Base-by-base conservation (phyloP, 2,113 vertebrate genomes). In the Nothoprocta pentlandii region DNA sequence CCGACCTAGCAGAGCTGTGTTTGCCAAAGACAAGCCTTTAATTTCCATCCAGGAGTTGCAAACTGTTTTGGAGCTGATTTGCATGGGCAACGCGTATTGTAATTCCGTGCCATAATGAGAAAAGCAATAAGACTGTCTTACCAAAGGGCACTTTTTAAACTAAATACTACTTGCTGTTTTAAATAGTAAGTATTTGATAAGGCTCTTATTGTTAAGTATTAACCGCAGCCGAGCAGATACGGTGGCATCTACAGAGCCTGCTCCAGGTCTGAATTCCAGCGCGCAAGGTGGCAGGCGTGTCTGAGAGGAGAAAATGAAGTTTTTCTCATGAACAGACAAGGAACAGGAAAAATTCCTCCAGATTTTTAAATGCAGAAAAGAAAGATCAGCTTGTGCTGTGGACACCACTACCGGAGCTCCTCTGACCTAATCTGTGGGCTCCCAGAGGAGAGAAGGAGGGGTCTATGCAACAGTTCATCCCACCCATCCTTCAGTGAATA, bases 71-170 rank as follows among this genome's bases (percentile, higher is more conserved):
- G 61, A 88, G 85, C 70, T 92, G 61, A 96, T 95, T 94, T 95
- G 58, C 78, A 92, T 70, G 84, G 73, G 39, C 82, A 94, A 71
- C 3, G 10, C 6, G 39, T 90, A 71, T 93, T 90, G 61, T 84
- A 80, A 86, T 95, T 95, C 46, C 36, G 28, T 66, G 71, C 13
- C 42, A 54, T 82, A 86, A 91, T 73, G 61, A 95, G 92, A 91
- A 95, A 95, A 94, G 39, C 80, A 90, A 62, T 91, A 90, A 80
- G 51, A 68, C 51, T 83, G 12, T 86, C 63, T 91, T 94, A 95
- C 93, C 82, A 90, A 94, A 95, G 73, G 76, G 69, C 46, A 88
- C 28, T 83, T 94, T 75, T 83, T 82, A 92, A 92, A 77, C 63
- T 54, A 86, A 94, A 83, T 36, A 84, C 78, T 93, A 12, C 21